Percentiles rank a stretch among this genome's conserved stretches.
These are phyloP conservation scores for Saguinus imperator DNA, from an alignment of 2,113 vertebrate species.

Conservation along the genomic window DNA sequence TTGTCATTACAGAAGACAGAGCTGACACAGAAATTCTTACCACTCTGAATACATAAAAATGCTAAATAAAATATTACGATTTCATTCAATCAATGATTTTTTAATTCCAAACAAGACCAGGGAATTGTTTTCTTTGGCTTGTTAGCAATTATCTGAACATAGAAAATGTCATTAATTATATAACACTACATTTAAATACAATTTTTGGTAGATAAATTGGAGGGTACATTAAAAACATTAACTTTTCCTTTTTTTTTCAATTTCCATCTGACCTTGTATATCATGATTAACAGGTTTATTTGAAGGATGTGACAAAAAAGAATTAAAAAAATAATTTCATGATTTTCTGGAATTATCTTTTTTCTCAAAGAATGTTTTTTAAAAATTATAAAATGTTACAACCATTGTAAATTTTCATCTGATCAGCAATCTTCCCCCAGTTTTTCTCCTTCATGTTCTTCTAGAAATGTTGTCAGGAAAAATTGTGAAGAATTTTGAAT, in stretches of 20 bases:
- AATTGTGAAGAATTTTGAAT: neutral
- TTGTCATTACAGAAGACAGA: neutral
- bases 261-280: neutral
- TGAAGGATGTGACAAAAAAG: neutral
- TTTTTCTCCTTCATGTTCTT: neutral
- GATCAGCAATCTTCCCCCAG: neutral
- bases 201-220: neutral
- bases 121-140: neutral
- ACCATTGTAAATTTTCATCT: neutral
- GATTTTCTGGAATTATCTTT: neutral
- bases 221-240: neutral
- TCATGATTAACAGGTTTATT: neutral
- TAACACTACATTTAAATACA: neutral
- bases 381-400: neutral
- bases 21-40: neutral
- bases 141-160: neutral
- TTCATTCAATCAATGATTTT: neutral
- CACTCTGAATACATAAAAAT: neutral
- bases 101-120: neutral
- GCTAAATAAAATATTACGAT: neutral
- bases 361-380: neutral
- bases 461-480: neutral
- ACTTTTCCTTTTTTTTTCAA: neutral
- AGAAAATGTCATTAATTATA: neutral
- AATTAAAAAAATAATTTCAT: neutral